Conservation (phyloP, 1,140 invertebrate species). For the Protaetia brevitarsis region DNA sequence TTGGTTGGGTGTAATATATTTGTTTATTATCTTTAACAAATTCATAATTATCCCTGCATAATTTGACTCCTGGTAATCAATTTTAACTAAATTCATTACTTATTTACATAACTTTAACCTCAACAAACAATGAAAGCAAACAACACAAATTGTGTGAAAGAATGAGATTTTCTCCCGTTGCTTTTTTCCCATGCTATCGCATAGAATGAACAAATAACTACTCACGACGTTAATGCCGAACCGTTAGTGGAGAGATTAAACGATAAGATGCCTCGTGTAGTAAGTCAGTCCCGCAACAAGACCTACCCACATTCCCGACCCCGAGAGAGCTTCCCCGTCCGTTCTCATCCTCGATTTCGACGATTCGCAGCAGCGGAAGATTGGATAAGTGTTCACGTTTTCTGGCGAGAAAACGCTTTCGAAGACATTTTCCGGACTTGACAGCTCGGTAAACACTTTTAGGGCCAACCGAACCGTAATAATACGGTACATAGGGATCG, state of each 20-base stretch:
- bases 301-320: not conserved
- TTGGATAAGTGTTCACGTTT: conserved; percentile 44
- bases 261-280: not conserved
- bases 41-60: no score
- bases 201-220: conserved; percentile 7
- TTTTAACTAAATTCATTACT: no score
- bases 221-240: not conserved
- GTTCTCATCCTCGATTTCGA: conserved; percentile 16
- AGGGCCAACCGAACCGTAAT: conserved; percentile 27
- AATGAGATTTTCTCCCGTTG: not conserved
- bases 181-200: not conserved
- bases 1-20: no score
- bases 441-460: conserved; percentile 48
- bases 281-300: not conserved
- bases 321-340: no score
- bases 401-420: conserved; percentile 45
- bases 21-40: no score
- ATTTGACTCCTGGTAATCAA: no score
- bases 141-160: not conserved
- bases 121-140: no score
- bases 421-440: conserved; percentile 45
- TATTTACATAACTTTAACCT: no score
- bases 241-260: conserved; percentile 3
- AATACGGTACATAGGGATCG: conserved; percentile 26
- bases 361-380: conserved; percentile 29